Evolutionary conservation across 2,888 invertebrate genomes (phyloP).

Genomic region (Lochmaea crataegi): DNA sequence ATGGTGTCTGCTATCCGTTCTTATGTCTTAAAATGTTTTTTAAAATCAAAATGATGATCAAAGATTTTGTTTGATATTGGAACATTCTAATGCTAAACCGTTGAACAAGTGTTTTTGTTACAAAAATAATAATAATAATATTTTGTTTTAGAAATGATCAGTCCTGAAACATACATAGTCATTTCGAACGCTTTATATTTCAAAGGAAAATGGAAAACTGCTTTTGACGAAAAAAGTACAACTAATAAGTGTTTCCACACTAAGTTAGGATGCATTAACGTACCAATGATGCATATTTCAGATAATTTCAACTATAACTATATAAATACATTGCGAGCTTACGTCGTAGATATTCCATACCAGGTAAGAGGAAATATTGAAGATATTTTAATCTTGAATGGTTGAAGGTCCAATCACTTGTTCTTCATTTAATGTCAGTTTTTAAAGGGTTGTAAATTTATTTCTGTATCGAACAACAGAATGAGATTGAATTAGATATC

Average conservation of each 20-base stretch:
- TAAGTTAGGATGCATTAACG: constrained; percentile 70
- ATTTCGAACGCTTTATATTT: constrained; percentile 83
- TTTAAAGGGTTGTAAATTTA: no score
- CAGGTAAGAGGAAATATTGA: constrained; percentile 67
- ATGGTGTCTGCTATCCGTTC: no score
- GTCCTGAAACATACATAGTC: constrained; percentile 71
- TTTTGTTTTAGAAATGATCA: constrained; percentile 65
- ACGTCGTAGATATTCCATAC: constrained; percentile 80
- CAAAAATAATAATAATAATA: not conserved
- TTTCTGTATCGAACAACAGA: no score
- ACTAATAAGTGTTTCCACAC: constrained; percentile 72
- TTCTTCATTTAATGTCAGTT: not conserved
- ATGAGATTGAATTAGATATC: no score
- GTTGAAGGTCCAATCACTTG: no score
- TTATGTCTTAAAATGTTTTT: no score
- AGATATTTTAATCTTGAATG: no score
- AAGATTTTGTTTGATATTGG: no score
- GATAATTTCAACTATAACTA: constrained; percentile 73
- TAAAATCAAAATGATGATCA: no score
- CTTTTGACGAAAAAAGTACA: constrained; percentile 71
- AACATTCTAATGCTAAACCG: no score
- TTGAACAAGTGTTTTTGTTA: no score
- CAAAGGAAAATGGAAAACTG: constrained; percentile 80
- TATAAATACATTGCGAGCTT: constrained; percentile 73
- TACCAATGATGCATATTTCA: constrained; percentile 76